Conservation (phyloP, 2,113 vertebrate genomes). For the Atractosteus spatula region DNA sequence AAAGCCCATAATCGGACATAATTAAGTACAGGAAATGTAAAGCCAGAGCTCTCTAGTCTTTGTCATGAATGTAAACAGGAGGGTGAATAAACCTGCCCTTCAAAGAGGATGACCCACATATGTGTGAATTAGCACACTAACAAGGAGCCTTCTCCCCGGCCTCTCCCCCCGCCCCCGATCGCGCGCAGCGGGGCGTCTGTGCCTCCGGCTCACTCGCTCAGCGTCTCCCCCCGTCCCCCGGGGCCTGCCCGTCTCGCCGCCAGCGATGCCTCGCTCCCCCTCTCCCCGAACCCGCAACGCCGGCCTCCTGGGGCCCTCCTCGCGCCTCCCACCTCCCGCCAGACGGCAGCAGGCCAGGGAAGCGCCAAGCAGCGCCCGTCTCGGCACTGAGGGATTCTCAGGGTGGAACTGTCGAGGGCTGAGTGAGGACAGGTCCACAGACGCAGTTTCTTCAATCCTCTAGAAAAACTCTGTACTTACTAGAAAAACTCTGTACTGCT, state of each 20-base stretch:
- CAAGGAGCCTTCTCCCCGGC: no score
- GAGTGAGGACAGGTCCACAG: not conserved
- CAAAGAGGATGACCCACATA: constrained; percentile 13
- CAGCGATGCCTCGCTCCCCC: not conserved
- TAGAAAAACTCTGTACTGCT: no score
- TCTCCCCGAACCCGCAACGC: not conserved
- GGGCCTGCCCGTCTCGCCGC: constrained; percentile 1
- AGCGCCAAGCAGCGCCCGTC: no score
- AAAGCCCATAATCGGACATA: constrained; percentile 12
- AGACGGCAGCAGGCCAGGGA: not conserved
- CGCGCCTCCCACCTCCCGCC: not conserved
- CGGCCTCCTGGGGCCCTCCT: not conserved
- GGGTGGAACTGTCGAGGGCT: not conserved
- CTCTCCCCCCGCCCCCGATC: no score
- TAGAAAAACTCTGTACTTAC: no score
- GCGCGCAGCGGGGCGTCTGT: not conserved
- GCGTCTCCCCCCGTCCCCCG: constrained; percentile 1
- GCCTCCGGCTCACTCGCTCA: constrained; percentile 26
- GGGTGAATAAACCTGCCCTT: not conserved
- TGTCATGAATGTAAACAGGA: not conserved
- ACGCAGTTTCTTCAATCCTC: no score
- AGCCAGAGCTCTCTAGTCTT: not conserved
- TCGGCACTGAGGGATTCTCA: no score
- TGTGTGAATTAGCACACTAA: constrained; percentile 28
- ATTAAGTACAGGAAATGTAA: constrained; percentile 20